Evolutionary conservation across 2,888 invertebrate species (phyloP), one percentile per base, ranked within the genome.

Genomic region (Coelopa pilipes): DNA sequence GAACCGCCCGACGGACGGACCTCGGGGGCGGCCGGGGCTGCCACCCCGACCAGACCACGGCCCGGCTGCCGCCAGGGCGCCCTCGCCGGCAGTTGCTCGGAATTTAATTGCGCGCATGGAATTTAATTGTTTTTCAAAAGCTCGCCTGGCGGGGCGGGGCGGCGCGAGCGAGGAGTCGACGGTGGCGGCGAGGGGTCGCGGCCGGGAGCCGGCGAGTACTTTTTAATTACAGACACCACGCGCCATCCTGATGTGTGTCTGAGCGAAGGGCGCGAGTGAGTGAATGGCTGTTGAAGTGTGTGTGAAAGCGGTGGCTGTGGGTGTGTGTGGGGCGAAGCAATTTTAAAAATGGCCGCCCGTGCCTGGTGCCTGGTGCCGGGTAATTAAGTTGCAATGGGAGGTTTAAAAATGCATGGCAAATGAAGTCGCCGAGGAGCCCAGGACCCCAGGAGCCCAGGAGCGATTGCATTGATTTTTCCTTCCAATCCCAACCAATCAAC

Each of bases 51-150:
- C 34, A 34, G 4, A 34, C 2, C 34, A 34, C 2, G 34, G 69
- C 53, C 34, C 17, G 21, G 34, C 62, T 34, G 24, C 34, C 34
- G 55, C 49, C 49, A 13, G 17, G 17, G 55, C 12, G 34, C 19
- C 17, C n/a, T 21, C n/a, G 21, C 34, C 21, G 24, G 15, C 9
- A 15, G 50, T 63, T 71, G 50, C 71, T 65, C 82, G 83, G 84
- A 81, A 83, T 81, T 84, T 85, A 85, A 85, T 85, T 85, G 85
- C 82, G 84, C 85, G 83, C 84, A 84, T 84, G 85, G 82, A 83
- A 85, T 85, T 84, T 85, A 84, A 85, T 85, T 85, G 85, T 85
- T 85, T 85, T 84, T 84, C 82, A 83, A 83, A 83, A 82, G 78
- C 80, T 79, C 77, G 76, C 60, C 69, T 74, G 81, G 76, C 80